These are phyloP conservation scores for Vandiemenella viatica DNA, from an alignment of 2,888 invertebrate genomes.

Conservation along the genomic window DNA sequence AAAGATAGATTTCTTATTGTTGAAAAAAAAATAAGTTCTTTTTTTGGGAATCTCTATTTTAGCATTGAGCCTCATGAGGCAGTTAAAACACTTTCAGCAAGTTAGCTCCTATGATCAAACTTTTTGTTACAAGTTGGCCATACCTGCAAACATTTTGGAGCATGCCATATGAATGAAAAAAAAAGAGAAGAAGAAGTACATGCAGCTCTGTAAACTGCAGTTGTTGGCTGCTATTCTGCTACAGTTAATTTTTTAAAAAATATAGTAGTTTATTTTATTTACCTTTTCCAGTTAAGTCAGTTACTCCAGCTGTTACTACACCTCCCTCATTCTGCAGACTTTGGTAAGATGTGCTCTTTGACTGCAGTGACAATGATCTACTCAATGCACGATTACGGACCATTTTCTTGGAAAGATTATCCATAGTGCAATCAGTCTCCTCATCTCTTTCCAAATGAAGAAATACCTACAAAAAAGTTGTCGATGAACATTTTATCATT, in stretches of 20 bases:
- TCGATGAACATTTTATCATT: background rate
- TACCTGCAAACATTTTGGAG: no score
- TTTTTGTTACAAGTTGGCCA: no score
- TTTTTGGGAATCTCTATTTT: no score
- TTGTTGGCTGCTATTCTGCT: no score
- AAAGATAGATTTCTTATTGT: no score
- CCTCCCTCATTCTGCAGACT: slow-evolving; percentile 42
- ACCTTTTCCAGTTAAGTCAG: background rate
- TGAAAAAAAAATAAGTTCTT: no score
- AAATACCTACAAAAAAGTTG: slow-evolving; percentile 38
- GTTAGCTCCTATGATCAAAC: background rate
- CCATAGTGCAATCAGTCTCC: slow-evolving; percentile 47
- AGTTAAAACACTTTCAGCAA: background rate
- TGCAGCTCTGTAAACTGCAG: no score
- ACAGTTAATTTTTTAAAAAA: background rate
- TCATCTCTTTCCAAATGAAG: slow-evolving; percentile 63
- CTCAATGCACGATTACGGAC: slow-evolving; percentile 55
- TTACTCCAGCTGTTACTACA: slow-evolving; percentile 1
- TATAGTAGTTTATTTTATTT: background rate
- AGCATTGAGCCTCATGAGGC: no score
- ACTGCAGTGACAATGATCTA: slow-evolving; percentile 53
- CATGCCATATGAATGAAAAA: no score
- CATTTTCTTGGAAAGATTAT: slow-evolving; percentile 57
- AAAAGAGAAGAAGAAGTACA: no score
- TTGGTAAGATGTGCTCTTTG: slow-evolving; percentile 61